phyloP scores from a whole-genome alignment of 1,140 invertebrate genomes.

The Gryon sp. region DNA sequence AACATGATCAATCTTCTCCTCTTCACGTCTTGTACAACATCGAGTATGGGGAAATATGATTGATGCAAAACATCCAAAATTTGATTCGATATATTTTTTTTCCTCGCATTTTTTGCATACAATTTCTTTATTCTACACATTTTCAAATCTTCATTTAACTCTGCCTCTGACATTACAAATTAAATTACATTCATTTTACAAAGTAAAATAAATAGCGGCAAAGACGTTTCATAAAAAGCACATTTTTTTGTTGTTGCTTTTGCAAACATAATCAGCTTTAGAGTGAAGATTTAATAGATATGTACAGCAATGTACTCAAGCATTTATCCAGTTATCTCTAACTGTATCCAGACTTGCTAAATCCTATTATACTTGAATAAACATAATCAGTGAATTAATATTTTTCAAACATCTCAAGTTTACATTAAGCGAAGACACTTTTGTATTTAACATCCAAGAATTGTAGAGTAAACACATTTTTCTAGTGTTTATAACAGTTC shows the following conservation, averaged over 20 bases:
- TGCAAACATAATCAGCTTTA: slow-evolving; percentile 6
- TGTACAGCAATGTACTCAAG: neutral
- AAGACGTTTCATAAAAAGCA: slow-evolving; percentile 1
- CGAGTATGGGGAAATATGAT: neutral
- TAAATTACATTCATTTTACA: no score
- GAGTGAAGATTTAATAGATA: slow-evolving; percentile 21
- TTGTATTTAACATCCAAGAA: no score
- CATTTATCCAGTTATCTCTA: slow-evolving; percentile 23
- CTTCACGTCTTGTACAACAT: no score
- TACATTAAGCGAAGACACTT: no score
- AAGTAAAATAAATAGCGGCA: neutral
- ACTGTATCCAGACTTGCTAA: slow-evolving; percentile 19
- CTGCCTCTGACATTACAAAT: no score
- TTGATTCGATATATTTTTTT: no score
- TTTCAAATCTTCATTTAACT: no score
- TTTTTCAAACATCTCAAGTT: neutral
- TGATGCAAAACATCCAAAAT: neutral
- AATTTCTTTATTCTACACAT: no score
- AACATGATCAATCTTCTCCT: slow-evolving; percentile 51
- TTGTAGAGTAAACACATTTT: no score
- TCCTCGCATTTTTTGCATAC: no score
- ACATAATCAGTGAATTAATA: neutral
- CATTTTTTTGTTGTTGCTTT: neutral
- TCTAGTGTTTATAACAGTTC: no score
- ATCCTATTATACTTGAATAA: slow-evolving; percentile 14